Base-by-base conservation (phyloP, 1,140 invertebrate genomes). In the Nasonia giraulti region DNA sequence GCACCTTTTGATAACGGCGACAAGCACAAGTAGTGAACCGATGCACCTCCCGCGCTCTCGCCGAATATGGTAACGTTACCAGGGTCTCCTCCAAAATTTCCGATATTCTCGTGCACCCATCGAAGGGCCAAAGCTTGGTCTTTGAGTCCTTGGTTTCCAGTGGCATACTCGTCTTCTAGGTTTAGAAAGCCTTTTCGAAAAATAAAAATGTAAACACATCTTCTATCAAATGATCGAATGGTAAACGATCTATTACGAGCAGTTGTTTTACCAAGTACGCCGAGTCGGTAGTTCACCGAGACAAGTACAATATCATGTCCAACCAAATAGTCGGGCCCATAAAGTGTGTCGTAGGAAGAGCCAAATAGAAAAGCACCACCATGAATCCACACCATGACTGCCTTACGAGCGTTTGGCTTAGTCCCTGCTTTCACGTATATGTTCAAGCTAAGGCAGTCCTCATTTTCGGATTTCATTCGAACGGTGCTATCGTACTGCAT, bases 371-470 rank as follows among this genome's bases (percentile, higher is more conserved):
- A 95, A 44, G 91, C 94, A 31, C 96, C 96, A 10, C 96, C 96
- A 89, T 96, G 95, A 31, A 97, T 94, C 89, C 93, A 96, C 1
- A 96, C 93, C 90, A 96, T 93, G 0, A 96, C 95, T 0, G 96
- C 95, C 10, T 71, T n/a, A 4, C 3, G 85, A 12, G 8, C 62
- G 7, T 20, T 8, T 5, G 27, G 12, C 20, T 86, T 85, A 76
- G 91, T 87, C 0, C 1, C 14, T 23, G 84, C 47, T 84, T 95
- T 95, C n/a, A 96, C 96, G 89, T 96, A 97, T 2, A 98, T 95
- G 90, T 98, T 98, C 17, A 98, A 92, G 89, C 96, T 96, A 10
- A 98, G 94, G 89, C 97, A 98, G 89, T 98, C 97, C 93, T 97
- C 96, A 79, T 85, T 83, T 0, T 91, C 91, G 0, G 33, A 37